Conservation (phyloP, 2,797 vertebrate genomes). For the Melopsittacus undulatus region DNA sequence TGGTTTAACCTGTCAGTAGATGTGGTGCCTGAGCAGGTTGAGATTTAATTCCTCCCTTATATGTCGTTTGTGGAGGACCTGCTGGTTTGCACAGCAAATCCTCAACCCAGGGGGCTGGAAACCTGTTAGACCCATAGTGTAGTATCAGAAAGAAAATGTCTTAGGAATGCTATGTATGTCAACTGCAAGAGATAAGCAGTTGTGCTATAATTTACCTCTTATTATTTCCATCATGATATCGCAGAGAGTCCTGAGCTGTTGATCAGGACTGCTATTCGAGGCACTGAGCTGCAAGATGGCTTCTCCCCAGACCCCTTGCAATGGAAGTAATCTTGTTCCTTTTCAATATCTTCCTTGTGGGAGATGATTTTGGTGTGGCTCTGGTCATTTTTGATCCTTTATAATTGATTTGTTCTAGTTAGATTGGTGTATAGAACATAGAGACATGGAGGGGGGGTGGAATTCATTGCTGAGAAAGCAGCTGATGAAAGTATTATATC, state of each 20-base stretch:
- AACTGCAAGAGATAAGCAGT: neutral
- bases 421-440: neutral
- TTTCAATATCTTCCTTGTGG: neutral
- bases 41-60: neutral
- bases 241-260: neutral
- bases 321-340: neutral
- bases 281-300: conserved; percentile 32
- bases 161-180: fast-evolving
- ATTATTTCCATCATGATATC: neutral
- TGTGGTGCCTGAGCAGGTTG: neutral
- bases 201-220: conserved; percentile 9
- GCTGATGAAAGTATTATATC: neutral
- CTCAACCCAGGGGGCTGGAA: neutral
- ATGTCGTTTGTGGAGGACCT: neutral
- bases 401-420: conserved; percentile 49
- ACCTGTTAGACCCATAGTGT: neutral
- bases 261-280: neutral
- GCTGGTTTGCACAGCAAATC: neutral
- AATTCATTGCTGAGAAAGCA: neutral
- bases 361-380: conserved; percentile 17
- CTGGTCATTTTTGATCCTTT: conserved; percentile 41
- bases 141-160: neutral
- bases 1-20: neutral
- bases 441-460: neutral
- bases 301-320: conserved; percentile 11